A percentile compares a stretch with the other conserved stretches of the same genome.
phyloP scores from a whole-genome alignment of 2,797 vertebrate genomes.

The Pteropus rufus region DNA sequence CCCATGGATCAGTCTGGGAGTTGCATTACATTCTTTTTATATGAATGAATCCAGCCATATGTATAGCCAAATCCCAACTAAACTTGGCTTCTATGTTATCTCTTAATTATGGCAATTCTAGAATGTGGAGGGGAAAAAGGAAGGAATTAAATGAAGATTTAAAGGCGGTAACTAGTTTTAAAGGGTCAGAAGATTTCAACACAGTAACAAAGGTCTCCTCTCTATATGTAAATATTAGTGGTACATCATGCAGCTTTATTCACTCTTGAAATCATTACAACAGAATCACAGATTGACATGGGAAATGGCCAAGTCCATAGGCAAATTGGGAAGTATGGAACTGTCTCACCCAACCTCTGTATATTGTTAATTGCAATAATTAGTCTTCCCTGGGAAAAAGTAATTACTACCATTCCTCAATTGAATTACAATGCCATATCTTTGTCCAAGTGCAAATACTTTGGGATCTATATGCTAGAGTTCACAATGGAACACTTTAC shows the following conservation, averaged over 20 bases:
- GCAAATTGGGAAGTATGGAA: conserved; percentile 27
- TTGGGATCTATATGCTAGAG: background rate
- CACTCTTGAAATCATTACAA: conserved; percentile 80
- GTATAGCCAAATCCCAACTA: background rate
- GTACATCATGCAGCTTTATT: conserved; percentile 84
- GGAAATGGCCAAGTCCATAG: background rate
- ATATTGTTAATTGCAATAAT: conserved; percentile 60
- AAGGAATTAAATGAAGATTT: conserved; percentile 1
- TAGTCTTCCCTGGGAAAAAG: conserved; percentile 36
- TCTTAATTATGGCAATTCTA: conserved; percentile 24
- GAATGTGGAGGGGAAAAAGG: background rate
- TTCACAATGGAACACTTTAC: conserved; percentile 15
- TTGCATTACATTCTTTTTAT: background rate
- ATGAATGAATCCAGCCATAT: background rate
- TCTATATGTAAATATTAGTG: background rate
- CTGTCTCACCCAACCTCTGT: background rate
- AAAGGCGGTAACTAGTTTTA: conserved; percentile 12
- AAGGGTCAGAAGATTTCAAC: conserved; percentile 46
- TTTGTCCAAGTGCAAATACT: conserved; percentile 17
- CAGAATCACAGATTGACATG: conserved; percentile 38
- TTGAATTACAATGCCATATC: conserved; percentile 37
- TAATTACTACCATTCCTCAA: conserved; percentile 51
- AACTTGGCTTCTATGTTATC: background rate
- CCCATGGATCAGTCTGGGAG: background rate
- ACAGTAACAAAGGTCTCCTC: background rate